phyloP scores from a whole-genome alignment of 2,113 vertebrate genomes.

The Diphyllodes magnificus region DNA sequence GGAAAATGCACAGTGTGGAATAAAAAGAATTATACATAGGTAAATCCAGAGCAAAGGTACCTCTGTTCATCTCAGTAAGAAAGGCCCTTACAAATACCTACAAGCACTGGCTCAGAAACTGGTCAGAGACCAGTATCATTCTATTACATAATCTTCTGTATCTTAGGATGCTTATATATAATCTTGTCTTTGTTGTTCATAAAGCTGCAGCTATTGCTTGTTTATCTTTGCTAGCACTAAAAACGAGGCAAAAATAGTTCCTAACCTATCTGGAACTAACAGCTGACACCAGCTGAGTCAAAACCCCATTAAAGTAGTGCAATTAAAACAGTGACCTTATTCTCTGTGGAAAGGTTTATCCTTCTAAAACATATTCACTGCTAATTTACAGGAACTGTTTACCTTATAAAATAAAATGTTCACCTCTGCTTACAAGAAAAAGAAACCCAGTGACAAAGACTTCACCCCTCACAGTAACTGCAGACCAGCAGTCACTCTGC shows the following conservation, averaged over 20 bases:
- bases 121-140: not conserved
- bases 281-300: not conserved
- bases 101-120: not conserved
- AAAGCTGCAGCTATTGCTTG: not conserved
- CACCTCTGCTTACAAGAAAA: not conserved
- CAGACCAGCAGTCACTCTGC: not conserved
- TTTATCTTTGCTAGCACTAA: not conserved
- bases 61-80: not conserved
- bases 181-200: not conserved
- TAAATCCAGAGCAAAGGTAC: not conserved
- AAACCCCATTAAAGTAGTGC: not conserved
- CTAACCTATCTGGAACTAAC: not conserved
- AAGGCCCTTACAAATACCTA: not conserved
- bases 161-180: not conserved
- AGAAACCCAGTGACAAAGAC: not conserved
- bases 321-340: conserved; percentile 17
- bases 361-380: not conserved
- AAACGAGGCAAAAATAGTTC: not conserved
- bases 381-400: not conserved
- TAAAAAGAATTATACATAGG: not conserved
- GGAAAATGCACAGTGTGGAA: not conserved
- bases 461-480: not conserved
- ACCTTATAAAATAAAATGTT: not conserved
- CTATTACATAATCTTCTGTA: not conserved
- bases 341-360: not conserved